Evolutionary conservation across 2,888 invertebrate species (phyloP).

Genomic region (Flexamia atlantica): DNA sequence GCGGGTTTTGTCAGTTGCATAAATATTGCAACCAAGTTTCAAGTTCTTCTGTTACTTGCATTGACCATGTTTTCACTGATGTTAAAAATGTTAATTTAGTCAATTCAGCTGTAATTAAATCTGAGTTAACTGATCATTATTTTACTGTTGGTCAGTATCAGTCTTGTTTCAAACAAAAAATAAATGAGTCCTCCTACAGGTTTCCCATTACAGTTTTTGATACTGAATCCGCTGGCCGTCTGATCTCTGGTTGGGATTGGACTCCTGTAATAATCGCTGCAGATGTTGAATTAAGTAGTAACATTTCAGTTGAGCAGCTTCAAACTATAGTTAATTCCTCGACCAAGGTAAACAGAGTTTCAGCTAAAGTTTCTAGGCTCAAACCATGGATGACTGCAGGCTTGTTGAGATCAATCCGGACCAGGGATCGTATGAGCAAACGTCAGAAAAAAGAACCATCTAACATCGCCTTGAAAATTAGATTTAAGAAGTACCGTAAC

Average conservation of each 20-base stretch:
- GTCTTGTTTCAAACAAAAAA: too few relatives aligned
- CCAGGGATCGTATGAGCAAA: constrained; percentile 44
- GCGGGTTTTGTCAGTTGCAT: too few relatives aligned
- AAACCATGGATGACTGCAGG: constrained; percentile 59
- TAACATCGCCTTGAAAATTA: constrained; percentile 13
- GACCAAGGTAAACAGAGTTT: not conserved
- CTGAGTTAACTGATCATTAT: too few relatives aligned
- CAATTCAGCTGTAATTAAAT: too few relatives aligned
- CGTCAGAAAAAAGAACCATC: constrained; percentile 50
- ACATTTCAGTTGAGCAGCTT: not conserved
- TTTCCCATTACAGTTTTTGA: not conserved
- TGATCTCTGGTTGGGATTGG: constrained; percentile 14
- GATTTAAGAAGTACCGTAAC: constrained; percentile 26
- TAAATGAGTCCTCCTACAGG: too few relatives aligned
- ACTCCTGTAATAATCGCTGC: not conserved
- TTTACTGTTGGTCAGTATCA: too few relatives aligned
- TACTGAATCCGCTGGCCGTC: constrained; percentile 4
- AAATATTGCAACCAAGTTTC: too few relatives aligned
- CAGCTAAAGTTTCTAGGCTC: not conserved
- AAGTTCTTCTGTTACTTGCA: too few relatives aligned
- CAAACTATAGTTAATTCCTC: not conserved
- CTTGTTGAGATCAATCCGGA: constrained; percentile 48
- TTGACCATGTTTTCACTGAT: too few relatives aligned
- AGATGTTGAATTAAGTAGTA: constrained; percentile 7
- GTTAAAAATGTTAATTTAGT: too few relatives aligned